Base-by-base conservation (phyloP, 2,113 vertebrate species). In the Macrotis lagotis region DNA sequence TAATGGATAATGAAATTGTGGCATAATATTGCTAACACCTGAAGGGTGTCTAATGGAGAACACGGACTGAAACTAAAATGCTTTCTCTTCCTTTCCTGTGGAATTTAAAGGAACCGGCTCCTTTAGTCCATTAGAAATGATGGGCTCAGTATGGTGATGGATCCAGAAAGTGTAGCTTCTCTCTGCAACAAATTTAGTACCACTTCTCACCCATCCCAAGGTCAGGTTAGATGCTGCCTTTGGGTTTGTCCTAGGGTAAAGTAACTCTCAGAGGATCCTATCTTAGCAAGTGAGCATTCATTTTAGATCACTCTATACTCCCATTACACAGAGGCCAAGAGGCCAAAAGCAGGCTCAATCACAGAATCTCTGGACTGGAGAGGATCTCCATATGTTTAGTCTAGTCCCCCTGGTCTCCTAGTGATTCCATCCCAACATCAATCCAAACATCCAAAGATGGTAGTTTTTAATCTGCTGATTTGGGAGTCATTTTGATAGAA, bases 1-100 rank as follows among this genome's bases (percentile, higher is more conserved):
- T 98, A 98, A 98, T 98, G 98, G 98, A 94, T 95, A 98, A 98
- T 90, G 97, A 97, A 98, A 98, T 90, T 55, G 97, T 96, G 92
- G 96, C 97, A 97, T 98, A 98, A 98, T 97, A 98, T 97, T 95
- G 97, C 97, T 93, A 98, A 98, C 97, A 97, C 97, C 97, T 98
- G 98, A 98, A 99, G 98, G 98, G 98, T 98, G 98, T 98, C 98
- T 98, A 98, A 98, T 98, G 98, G 97, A 48, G 96, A 97, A 96
- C 88, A 95, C 37, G n/a, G 97, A 95, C 96, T 90, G 96, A 96
- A 97, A 96, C 93, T 91, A 97, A 98, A 97, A 93, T 0, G 0
- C 49, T 97, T 88, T 93, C 94, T 89, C 94, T 94, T 96, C 91
- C 50, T 90, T 97, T 97, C 19, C 91, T 4, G n/a, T 48, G 93